Base-by-base conservation (phyloP, 1,140 invertebrate species). In the Caerostris extrusa region DNA sequence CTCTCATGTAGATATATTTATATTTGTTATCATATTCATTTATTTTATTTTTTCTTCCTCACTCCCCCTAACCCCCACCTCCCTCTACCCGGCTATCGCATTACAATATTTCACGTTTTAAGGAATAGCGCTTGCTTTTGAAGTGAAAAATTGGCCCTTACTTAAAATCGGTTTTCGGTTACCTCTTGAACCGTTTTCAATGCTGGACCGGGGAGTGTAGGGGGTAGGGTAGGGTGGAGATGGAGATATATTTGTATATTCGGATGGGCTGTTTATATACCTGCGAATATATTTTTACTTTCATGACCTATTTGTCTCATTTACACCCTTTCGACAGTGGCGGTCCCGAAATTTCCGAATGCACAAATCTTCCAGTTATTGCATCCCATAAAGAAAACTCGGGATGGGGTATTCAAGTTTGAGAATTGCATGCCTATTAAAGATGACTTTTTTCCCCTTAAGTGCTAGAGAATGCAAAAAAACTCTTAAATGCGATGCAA, bases 221-320 rank as follows among this genome's bases (percentile, higher is more conserved):
- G 50, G 12, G 19, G 34, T 19, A 60, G 56, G 34, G 17, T 86
- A 10, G 12, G 6, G n/a, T 81, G n/a, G 34, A 34, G 34, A 34
- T 8, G 53, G n/a, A 60, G 57, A 91, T 91, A 91, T 91, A 91
- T 91, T 81, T 91, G 87, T 64, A 91, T 91, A 91, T 91, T 90
- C 14, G 58, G 89, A 81, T 10, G 69, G 56, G 58, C 8, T 90
- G 50, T 92, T 10, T 83, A 85, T 92, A 64, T 64, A 61, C 60
- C 69, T 81, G 58, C 17, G 17, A 19, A 82, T 81, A 93, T 93
- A 93, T 93, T 93, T 69, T 86, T 60, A 67, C 67, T 81, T 93
- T 93, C 91, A 93, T 83, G 82, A 61, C 91, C 91, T 86, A 93
- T 93, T 93, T 87, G 91, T 93, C 91, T 93, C 91, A 93, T 93